phyloP scores from a whole-genome alignment of 2,888 invertebrate genomes.

The Siphlonurus alternatus region DNA sequence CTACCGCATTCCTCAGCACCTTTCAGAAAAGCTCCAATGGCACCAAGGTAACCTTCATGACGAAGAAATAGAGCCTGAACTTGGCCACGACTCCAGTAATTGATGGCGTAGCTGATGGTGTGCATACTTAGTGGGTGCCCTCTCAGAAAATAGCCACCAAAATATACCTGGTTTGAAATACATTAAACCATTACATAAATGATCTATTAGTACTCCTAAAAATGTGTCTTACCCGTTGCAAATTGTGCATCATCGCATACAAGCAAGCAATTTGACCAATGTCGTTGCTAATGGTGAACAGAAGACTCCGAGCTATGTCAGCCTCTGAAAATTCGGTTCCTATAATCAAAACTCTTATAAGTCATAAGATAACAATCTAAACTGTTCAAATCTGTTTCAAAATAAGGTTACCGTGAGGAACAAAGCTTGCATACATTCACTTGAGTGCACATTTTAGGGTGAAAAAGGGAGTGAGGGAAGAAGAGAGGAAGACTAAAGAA shows the following conservation, averaged over 20 bases:
- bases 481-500: too few relatives aligned
- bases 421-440: background rate
- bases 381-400: background rate
- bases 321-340: constrained; percentile 30
- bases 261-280: constrained; percentile 53
- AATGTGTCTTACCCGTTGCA: constrained; percentile 28
- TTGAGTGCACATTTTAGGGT: too few relatives aligned
- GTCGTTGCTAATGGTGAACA: constrained; percentile 49
- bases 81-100: constrained; percentile 48
- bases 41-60: constrained; percentile 52
- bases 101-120: constrained; percentile 45
- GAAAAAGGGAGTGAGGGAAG: too few relatives aligned
- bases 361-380: constrained; percentile 16
- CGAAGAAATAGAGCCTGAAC: constrained; percentile 47
- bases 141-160: constrained; percentile 50
- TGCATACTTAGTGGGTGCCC: constrained; percentile 53
- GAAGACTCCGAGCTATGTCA: constrained; percentile 42
- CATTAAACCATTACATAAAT: background rate
- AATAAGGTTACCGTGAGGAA: background rate
- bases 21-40: constrained; percentile 49
- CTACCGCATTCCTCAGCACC: constrained; percentile 39
- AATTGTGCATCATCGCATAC: constrained; percentile 42
- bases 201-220: too few relatives aligned
- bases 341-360: too few relatives aligned
- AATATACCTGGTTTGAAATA: constrained; percentile 36